phyloP scores from a whole-genome alignment of 2,797 vertebrate species.

The Brachyrhaphis roseni region DNA sequence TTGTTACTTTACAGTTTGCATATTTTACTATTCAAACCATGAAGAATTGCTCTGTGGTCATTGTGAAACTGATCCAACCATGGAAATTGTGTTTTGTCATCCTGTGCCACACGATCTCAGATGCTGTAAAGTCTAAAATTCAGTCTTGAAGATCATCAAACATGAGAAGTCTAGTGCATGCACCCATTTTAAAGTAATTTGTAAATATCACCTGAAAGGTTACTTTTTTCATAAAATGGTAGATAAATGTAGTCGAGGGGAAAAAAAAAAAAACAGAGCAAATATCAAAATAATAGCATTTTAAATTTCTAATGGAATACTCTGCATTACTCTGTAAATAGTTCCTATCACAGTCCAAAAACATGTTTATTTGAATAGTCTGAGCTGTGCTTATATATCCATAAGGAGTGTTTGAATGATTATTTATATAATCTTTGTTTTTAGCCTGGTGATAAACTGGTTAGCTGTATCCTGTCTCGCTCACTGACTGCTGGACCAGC shows the following conservation, averaged over 20 bases:
- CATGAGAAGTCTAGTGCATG: slow-evolving; percentile 31
- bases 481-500: not conserved
- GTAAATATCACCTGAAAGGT: not conserved
- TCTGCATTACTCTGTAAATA: not conserved
- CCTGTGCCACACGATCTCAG: slow-evolving; percentile 48
- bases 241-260: not conserved
- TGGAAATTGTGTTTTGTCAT: slow-evolving; percentile 66
- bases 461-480: not conserved
- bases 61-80: slow-evolving; percentile 53
- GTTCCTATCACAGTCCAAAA: not conserved
- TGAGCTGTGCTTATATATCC: not conserved
- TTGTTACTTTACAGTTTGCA: slow-evolving; percentile 43
- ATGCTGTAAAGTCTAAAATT: slow-evolving; percentile 54
- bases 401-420: not conserved
- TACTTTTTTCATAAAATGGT: not conserved
- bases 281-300: not conserved
- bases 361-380: not conserved
- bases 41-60: slow-evolving; percentile 42
- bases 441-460: not conserved
- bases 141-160: slow-evolving; percentile 53
- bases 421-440: not conserved
- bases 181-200: slow-evolving; percentile 23
- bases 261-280: not conserved
- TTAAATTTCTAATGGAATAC: not conserved
- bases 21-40: slow-evolving; percentile 41